Base-by-base conservation (phyloP, 2,888 invertebrate genomes). In the Lapara coniferarum region DNA sequence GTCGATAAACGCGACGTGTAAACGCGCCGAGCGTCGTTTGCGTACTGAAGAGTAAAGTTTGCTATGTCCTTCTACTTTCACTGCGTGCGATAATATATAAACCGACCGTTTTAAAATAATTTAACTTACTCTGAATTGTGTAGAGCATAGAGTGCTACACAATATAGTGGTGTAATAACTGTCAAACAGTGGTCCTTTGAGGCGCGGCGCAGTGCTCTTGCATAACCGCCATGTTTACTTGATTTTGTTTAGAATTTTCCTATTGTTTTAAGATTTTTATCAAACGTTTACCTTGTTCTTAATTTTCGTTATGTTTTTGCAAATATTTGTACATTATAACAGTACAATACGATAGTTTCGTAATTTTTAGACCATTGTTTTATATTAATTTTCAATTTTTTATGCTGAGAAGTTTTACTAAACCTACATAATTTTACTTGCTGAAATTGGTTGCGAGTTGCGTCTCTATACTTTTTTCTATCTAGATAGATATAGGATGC, bases 1-100 rank as follows among this genome's bases (percentile, higher is more conserved):
- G 63, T 69, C 68, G 68, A 53, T 63, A 14, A 14, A 70, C 67
- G 46, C 74, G 69, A 75, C 80, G 76, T 80, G 76, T 77, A 73
- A 71, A 66, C 78, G 67, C 71, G 66, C 74, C 76, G 71, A 75
- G 78, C 78, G 82, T 85, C 83, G 81, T 78, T 77, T 81, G 79
- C 84, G 81, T 82, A 90, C 91, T 90, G 87, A 72, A 70, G 71
- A 78, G 69, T 63, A 81, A 72, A 73, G 72, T 75, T 63, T 66
- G 70, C 72, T 70, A 79, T 85, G 91, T 90, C 91, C 91, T 91
- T 90, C 91, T 86, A 90, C 91, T 91, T 91, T 91, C 91, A 91
- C 91, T 91, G 77, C 76, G 80, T 82, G 82, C 84, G 83, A 88
- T 87, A 85, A 85, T 86, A 81, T 84, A 81, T 80, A 81, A 81